Evolutionary conservation across 2,888 invertebrate species (phyloP), one percentile per base, ranked within the genome.

Genomic region (Dasysyrphus tricinctus): DNA sequence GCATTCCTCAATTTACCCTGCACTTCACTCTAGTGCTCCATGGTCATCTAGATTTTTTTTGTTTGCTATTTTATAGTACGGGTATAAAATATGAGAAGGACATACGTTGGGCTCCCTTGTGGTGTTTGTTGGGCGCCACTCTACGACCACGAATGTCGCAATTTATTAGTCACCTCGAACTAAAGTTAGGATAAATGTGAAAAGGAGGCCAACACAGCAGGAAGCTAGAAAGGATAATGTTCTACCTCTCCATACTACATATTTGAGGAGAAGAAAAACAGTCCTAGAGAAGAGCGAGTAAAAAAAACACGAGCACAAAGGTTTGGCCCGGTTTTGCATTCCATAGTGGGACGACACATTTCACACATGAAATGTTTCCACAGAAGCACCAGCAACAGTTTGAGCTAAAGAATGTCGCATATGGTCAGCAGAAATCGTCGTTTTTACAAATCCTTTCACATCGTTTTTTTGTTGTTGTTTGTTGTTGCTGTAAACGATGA

Each of bases 131-230:
- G 67, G 73, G 73, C 57, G 69, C 70, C 57, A 73, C 56, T 51
- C 61, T 54, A 56, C 49, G 67, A 75, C 86, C 78, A 75, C 78
- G 39, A 65, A 78, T 79, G 86, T 86, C 86, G 78, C 86, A 86
- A 86, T 86, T 86, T 86, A 86, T 86, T 86, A 86, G 86, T 82
- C 82, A 51, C 82, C 86, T 78, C 72, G 70, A 79, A 86, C 86
- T 67, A 61, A 79, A 78, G 75, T 82, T 72, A 59, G 81, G 65
- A 82, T 78, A 86, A 70, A 82, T 81, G 63, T 69, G 78, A 70
- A 81, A 81, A 67, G 44, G 70, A 49, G 74, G 34, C 56, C 56
- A 80, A 12, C 19, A 12, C 29, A 29, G 24, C 9, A 32, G 29
- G 29, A 8, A 37, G n/a, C 47, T 12, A 16, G 39, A 39, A 49